Conservation (phyloP, 2,113 vertebrate species). For the Anoura caudifer region DNA sequence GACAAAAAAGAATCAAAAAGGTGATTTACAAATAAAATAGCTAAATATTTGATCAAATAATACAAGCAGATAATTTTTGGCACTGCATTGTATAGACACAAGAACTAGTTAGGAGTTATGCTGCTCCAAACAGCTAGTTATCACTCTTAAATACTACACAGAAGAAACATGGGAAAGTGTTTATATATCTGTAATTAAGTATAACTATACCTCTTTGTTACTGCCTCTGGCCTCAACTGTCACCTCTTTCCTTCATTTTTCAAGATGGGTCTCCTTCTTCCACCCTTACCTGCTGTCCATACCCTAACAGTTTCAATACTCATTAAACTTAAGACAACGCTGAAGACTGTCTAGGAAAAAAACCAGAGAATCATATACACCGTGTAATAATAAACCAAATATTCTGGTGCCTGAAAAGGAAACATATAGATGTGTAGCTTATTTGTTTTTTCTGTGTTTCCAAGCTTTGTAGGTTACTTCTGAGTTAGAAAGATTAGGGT, state of each 20-base stretch:
- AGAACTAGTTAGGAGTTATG: background rate
- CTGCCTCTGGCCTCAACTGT: background rate
- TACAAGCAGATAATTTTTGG: background rate
- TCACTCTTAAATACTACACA: background rate
- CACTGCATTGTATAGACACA: background rate
- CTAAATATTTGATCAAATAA: constrained; percentile 1
- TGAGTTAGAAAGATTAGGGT: constrained; percentile 2
- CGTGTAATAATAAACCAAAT: background rate
- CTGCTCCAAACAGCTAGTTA: background rate
- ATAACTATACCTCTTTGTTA: background rate
- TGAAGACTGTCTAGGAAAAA: background rate
- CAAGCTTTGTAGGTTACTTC: background rate
- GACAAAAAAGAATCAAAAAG: constrained; percentile 12
- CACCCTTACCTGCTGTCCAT: background rate
- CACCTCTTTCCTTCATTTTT: background rate
- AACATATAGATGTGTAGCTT: background rate
- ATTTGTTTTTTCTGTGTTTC: background rate
- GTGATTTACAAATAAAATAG: constrained; percentile 1
- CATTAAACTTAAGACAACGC: constrained; percentile 45
- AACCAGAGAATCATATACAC: background rate
- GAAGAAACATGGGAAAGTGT: background rate
- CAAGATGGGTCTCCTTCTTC: constrained; percentile 11
- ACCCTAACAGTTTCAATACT: background rate
- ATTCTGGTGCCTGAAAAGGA: background rate
- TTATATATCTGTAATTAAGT: background rate